Evolutionary conservation across 1,140 invertebrate genomes (phyloP), one percentile per base, ranked within the genome.

Genomic region (Mercenaria mercenaria): DNA sequence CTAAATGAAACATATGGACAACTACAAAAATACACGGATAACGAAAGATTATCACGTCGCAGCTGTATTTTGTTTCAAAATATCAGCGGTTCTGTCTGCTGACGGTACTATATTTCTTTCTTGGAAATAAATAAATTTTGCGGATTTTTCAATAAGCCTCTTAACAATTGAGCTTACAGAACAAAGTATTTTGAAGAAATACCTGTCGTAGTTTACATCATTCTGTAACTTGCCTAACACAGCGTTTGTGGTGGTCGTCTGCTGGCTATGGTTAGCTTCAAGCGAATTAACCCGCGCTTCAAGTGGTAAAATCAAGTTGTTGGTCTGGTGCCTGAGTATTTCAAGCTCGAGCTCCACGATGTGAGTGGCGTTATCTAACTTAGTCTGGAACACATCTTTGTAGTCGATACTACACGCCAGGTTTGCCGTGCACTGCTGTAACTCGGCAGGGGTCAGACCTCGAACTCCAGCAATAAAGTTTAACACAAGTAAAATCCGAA

Each of bases 371-470:
- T 87, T 87, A 34, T 87, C 84, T 6, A 87, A 29, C 52, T 87
- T 76, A 11, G 52, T 72, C 32, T 87, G 50, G 37, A 77, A 87
- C 15, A 76, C 39, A 39, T 39, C 23, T 11, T 37, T 18, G 59
- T 87, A 87, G 39, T 87, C 52, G n/a, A 79, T 39, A 79, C 72
- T 79, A 69, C 84, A 87, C 4, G 84, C 84, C 39, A 87, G 23
- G 74, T 87, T 79, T 20, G 69, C 72, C 23, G 69, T 67, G 41
- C 84, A 87, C 56, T 87, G 84, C 56, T 87, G 84, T 32, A 87
- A 23, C 20, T 74, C 82, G 41, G 39, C 61, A 4, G 61, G 39
- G 10, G 39, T 85, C 34, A 39, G 18, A n/a, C 67, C 15, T n/a
- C 29, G 34, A 39, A 72, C 67, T 6, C 67, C 67, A 39, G 29